Percentiles rank a stretch among this genome's conserved stretches.
Evolutionary conservation across 2,113 vertebrate species (phyloP).

Genomic region (Ondatra zibethicus): DNA sequence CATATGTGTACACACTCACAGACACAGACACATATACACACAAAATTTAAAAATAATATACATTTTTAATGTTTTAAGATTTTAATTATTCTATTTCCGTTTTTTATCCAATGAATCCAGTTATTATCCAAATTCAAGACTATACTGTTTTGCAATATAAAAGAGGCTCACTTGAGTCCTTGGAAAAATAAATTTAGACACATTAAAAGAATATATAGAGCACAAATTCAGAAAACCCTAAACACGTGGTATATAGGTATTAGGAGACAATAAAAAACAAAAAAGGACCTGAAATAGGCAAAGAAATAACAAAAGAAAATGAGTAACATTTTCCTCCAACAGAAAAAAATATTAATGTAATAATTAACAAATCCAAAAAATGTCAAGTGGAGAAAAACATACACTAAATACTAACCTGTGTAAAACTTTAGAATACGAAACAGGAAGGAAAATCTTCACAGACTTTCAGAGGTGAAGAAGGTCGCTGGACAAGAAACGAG

Average conservation of each 20-base stretch:
- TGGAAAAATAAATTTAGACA: background rate
- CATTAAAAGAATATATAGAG: background rate
- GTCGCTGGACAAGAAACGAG: background rate
- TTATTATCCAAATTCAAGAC: slow-evolving; percentile 1
- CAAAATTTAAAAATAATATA: background rate
- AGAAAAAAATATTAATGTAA: background rate
- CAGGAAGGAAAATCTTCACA: background rate
- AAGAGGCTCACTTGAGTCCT: background rate
- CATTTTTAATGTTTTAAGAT: background rate
- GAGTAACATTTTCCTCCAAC: background rate
- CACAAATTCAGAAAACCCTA: background rate
- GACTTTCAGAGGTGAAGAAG: background rate
- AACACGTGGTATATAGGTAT: background rate
- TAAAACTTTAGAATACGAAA: background rate
- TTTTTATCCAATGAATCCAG: background rate
- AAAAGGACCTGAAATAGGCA: slow-evolving; percentile 53
- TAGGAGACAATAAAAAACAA: slow-evolving; percentile 43
- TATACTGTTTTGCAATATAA: background rate
- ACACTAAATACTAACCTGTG: background rate
- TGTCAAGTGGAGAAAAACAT: background rate
- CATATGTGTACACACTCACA: background rate
- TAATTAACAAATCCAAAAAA: background rate
- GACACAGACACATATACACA: background rate
- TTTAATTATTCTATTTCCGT: background rate
- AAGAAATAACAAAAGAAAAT: slow-evolving; percentile 66